These are phyloP conservation scores for Crossocerus cetratus DNA, from an alignment of 2,888 invertebrate species.

Conservation along the genomic window DNA sequence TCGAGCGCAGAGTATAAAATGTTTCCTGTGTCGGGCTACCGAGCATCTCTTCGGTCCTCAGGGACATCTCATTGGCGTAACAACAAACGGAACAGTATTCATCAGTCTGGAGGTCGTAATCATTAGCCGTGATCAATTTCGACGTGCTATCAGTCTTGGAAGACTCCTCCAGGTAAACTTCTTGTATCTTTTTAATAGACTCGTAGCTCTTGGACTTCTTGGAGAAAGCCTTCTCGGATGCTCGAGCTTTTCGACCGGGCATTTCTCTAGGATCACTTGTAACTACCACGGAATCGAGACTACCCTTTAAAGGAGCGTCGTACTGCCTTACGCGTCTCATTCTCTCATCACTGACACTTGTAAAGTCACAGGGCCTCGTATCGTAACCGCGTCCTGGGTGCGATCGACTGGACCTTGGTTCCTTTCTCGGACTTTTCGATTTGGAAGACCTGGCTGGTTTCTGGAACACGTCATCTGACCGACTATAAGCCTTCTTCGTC, in stretches of 20 bases:
- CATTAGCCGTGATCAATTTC: slow-evolving; percentile 62
- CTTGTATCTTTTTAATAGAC: slow-evolving; percentile 67
- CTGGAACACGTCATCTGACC: slow-evolving; percentile 39
- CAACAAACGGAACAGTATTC: slow-evolving; percentile 73
- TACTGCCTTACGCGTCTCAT: slow-evolving; percentile 35
- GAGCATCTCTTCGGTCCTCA: slow-evolving; percentile 47
- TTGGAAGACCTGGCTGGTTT: slow-evolving; percentile 28
- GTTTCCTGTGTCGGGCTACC: slow-evolving; percentile 61
- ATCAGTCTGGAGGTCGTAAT: slow-evolving; percentile 65
- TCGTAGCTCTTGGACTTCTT: slow-evolving; percentile 75
- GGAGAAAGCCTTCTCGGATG: slow-evolving; percentile 53
- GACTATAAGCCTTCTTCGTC: slow-evolving; percentile 18
- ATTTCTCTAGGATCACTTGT: slow-evolving; percentile 42
- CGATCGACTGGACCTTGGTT: slow-evolving; percentile 24
- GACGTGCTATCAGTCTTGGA: slow-evolving; percentile 62
- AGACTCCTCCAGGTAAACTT: slow-evolving; percentile 60
- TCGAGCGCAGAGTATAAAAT: slow-evolving; percentile 68
- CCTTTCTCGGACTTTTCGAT: slow-evolving; percentile 31
- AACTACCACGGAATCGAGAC: slow-evolving; percentile 52
- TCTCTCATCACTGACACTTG: slow-evolving; percentile 32
- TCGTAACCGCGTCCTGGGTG: neutral
- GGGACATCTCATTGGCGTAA: slow-evolving; percentile 61
- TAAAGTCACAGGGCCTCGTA: slow-evolving; percentile 25
- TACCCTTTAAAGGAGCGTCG: slow-evolving; percentile 48
- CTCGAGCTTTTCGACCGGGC: slow-evolving; percentile 45